These are phyloP conservation scores for Lasioglossum figueresi DNA, from an alignment of 2,888 invertebrate species.

Conservation along the genomic window DNA sequence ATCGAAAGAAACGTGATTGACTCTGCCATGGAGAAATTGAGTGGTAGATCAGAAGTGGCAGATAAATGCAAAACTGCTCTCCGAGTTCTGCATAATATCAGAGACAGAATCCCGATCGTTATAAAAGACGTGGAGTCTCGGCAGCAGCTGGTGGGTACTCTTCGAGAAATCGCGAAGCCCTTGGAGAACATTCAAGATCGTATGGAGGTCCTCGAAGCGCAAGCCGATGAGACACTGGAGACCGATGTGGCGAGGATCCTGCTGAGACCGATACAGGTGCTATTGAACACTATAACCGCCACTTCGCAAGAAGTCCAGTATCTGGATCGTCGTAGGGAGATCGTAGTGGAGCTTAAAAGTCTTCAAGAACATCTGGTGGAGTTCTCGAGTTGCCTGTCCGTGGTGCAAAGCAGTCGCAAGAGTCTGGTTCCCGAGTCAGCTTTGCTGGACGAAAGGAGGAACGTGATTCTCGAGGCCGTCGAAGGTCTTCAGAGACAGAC, in stretches of 20 bases:
- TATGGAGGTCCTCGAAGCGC: slow-evolving; percentile 67
- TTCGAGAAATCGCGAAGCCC: slow-evolving; percentile 73
- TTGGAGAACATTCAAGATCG: slow-evolving; percentile 69
- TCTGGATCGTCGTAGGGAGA: slow-evolving; percentile 62
- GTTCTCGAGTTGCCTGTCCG: slow-evolving; percentile 75
- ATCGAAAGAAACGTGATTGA: slow-evolving; percentile 69
- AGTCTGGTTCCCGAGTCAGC: slow-evolving; percentile 71
- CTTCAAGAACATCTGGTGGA: slow-evolving; percentile 75
- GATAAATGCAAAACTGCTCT: slow-evolving; percentile 54
- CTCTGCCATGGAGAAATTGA: slow-evolving; percentile 55
- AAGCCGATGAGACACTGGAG: slow-evolving; percentile 69
- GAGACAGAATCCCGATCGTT: slow-evolving; percentile 67
- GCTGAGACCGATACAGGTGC: slow-evolving; percentile 65
- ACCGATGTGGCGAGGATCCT: slow-evolving; percentile 72
- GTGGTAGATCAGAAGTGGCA: slow-evolving; percentile 16
- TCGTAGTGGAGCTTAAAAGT: slow-evolving; percentile 62
- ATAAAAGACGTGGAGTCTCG: slow-evolving; percentile 67
- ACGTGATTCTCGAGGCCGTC: slow-evolving; percentile 72
- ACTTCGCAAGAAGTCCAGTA: slow-evolving; percentile 58
- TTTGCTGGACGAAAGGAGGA: slow-evolving; percentile 74
- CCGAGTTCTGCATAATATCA: slow-evolving; percentile 67
- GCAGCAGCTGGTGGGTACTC: slow-evolving; percentile 69
- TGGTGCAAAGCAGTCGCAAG: slow-evolving; percentile 73
- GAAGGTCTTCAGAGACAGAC: slow-evolving; percentile 71
- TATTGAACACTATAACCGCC: slow-evolving; percentile 63